Percentiles rank a stretch among this genome's conserved stretches.
Conservation (phyloP, 2,888 invertebrate species). For the Desoria tigrina region DNA sequence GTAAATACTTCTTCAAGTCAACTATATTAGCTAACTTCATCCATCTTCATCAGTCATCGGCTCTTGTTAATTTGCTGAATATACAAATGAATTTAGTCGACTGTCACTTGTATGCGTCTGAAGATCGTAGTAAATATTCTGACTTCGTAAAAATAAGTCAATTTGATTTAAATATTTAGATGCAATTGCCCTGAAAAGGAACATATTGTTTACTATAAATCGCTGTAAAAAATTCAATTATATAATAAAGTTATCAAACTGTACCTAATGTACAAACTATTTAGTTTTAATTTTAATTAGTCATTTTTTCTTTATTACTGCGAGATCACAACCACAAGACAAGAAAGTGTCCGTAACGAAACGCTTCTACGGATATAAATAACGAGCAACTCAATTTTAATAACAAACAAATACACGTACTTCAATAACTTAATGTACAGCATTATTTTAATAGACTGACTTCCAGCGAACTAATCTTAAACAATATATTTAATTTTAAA, state of each 20-base stretch:
- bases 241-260: slow-evolving; percentile 10
- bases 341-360: slow-evolving; percentile 39
- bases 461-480: too few species aligned
- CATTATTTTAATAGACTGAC: too few species aligned
- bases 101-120: not conserved
- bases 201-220: not conserved
- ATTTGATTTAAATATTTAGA: too few species aligned
- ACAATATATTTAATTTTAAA: too few species aligned
- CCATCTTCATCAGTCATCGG: too few species aligned
- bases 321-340: slow-evolving; percentile 53
- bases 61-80: not conserved
- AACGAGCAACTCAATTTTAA: not conserved
- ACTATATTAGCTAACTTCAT: too few species aligned
- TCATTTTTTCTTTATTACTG: slow-evolving; percentile 25
- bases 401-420: too few species aligned
- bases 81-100: slow-evolving; percentile 6
- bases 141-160: too few species aligned
- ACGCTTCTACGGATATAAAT: slow-evolving; percentile 2
- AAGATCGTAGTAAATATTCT: too few species aligned
- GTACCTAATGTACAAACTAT: not conserved
- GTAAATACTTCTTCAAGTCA: slow-evolving; percentile 20
- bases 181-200: too few species aligned
- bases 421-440: too few species aligned
- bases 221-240: slow-evolving; percentile 3
- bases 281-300: not conserved